Conservation (phyloP, 2,113 vertebrate genomes). For the Rhea pennata region DNA sequence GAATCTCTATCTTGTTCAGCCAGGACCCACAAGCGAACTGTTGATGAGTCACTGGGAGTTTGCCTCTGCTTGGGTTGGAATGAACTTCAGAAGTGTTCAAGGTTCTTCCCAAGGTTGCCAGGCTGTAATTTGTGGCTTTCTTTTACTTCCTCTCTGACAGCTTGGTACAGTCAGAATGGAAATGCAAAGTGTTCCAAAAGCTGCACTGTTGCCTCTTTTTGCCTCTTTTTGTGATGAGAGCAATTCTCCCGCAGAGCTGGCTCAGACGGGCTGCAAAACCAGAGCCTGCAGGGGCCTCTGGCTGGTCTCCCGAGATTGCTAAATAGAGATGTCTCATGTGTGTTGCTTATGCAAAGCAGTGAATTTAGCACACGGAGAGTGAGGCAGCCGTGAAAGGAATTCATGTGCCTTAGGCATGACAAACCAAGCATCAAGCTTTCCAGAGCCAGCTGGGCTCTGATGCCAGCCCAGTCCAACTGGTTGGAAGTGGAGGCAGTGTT, state of each 20-base stretch:
- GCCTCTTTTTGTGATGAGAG: background rate
- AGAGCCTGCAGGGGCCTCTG: constrained; percentile 53
- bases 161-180: background rate
- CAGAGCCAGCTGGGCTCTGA: background rate
- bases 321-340: constrained; percentile 1
- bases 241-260: background rate
- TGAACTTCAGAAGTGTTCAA: background rate
- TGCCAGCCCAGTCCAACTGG: background rate
- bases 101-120: background rate
- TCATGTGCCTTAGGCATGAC: constrained; percentile 1
- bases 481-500: background rate
- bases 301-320: background rate
- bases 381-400: background rate
- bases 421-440: background rate
- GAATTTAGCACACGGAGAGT: background rate
- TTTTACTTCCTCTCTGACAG: background rate
- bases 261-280: background rate
- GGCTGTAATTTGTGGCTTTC: constrained; percentile 24
- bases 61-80: background rate
- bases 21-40: fast-evolving
- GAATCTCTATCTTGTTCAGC: background rate
- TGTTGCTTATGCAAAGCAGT: background rate
- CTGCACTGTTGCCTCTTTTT: background rate
- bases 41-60: background rate
- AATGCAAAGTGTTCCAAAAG: background rate